Evolutionary conservation across 2,888 invertebrate genomes (phyloP).

Genomic region (Melanostoma scalare): DNA sequence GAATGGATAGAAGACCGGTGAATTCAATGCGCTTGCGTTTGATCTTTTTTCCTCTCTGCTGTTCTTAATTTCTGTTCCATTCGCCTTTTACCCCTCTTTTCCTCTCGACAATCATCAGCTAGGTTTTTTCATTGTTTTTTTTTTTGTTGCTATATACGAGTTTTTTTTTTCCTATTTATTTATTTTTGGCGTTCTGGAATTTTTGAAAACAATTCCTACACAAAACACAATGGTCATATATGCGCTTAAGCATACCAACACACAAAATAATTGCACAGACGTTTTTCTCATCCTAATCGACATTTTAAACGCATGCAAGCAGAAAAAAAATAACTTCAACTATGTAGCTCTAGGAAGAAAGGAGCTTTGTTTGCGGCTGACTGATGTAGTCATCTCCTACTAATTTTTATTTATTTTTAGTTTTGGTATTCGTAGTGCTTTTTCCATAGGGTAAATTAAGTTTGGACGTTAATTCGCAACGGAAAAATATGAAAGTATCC

Average conservation of each 20-base stretch:
- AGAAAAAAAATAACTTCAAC: conserved; percentile 36
- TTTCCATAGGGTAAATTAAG: conserved; percentile 34
- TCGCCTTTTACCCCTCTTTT: conserved; percentile 24
- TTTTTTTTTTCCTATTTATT: not conserved
- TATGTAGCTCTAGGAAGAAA: conserved; percentile 8
- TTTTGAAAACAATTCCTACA: conserved; percentile 68
- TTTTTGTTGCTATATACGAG: conserved; percentile 5
- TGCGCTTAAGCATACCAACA: conserved; percentile 9
- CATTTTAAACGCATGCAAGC: conserved; percentile 57
- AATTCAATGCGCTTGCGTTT: conserved; percentile 69
- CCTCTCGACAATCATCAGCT: conserved; percentile 8
- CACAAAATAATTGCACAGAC: conserved; percentile 55
- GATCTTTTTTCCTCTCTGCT: conserved; percentile 40
- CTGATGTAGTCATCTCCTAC: conserved; percentile 37
- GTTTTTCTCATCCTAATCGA: conserved; percentile 54
- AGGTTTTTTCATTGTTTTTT: conserved; percentile 41
- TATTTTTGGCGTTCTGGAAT: conserved; percentile 59
- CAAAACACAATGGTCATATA: conserved; percentile 61
- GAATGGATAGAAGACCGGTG: conserved; percentile 52
- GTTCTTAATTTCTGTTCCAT: conserved; percentile 44
- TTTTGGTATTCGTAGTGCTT: conserved; percentile 6
- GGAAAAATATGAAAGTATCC: not conserved
- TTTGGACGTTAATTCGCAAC: conserved; percentile 17
- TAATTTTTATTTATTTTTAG: not conserved
- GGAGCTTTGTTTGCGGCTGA: conserved; percentile 36